phyloP scores from a whole-genome alignment of 2,888 invertebrate genomes.

The Trichopria drosophilae region DNA sequence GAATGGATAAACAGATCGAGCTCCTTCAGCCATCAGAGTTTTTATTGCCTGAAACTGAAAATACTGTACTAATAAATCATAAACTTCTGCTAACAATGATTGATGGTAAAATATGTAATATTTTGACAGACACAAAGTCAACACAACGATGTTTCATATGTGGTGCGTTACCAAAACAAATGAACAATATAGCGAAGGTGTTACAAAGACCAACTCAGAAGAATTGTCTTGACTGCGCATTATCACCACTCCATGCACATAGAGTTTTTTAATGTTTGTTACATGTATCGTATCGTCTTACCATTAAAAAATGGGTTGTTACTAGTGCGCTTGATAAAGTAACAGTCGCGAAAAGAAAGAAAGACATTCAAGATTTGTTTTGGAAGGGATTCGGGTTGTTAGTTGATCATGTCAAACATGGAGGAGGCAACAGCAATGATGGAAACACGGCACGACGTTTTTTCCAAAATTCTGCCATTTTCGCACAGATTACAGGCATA shows the following conservation, averaged over 20 bases:
- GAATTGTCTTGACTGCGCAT: too few relatives aligned
- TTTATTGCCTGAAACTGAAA: background rate
- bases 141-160: slow-evolving; percentile 2
- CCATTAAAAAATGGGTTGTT: slow-evolving; percentile 13
- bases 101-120: slow-evolving; percentile 10
- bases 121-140: background rate
- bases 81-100: slow-evolving; percentile 15
- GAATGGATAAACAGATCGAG: slow-evolving; percentile 3
- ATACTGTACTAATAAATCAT: slow-evolving; percentile 1
- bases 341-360: slow-evolving; percentile 2
- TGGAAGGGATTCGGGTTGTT: slow-evolving; percentile 6
- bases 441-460: slow-evolving; percentile 14
- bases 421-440: slow-evolving; percentile 6
- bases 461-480: slow-evolving; percentile 3
- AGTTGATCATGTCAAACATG: slow-evolving; percentile 11
- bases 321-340: slow-evolving; percentile 6
- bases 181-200: slow-evolving; percentile 9
- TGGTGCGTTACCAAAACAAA: slow-evolving; percentile 1
- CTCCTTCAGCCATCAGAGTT: slow-evolving; percentile 1
- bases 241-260: background rate
- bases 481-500: slow-evolving; percentile 5
- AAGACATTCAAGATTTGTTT: slow-evolving; percentile 11
- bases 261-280: slow-evolving; percentile 11
- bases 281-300: slow-evolving; percentile 12
- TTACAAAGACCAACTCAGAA: background rate